These are phyloP conservation scores for Lonchura striata DNA, from an alignment of 2,113 vertebrate species.

Conservation along the genomic window DNA sequence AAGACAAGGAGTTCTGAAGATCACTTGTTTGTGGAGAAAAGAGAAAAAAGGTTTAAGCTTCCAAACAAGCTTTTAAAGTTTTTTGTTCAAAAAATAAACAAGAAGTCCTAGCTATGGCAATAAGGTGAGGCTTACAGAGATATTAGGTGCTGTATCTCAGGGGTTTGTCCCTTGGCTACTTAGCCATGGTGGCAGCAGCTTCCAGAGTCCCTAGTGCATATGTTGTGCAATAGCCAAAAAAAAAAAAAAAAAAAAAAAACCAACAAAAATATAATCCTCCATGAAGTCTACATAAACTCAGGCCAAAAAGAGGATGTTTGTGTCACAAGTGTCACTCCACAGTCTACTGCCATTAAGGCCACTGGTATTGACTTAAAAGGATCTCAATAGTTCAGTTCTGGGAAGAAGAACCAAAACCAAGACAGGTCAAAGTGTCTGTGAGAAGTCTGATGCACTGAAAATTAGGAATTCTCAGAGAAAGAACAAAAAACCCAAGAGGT, in stretches of 20 bases:
- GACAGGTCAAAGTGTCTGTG: slow-evolving; percentile 71
- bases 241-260: slow-evolving; percentile 55
- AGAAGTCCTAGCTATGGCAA: slow-evolving; percentile 78
- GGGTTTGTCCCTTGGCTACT: slow-evolving; percentile 76
- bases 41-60: slow-evolving; percentile 77
- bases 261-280: slow-evolving; percentile 73
- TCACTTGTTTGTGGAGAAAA: slow-evolving; percentile 76
- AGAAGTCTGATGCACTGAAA: slow-evolving; percentile 69
- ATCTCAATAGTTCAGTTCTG: slow-evolving; percentile 74
- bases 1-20: slow-evolving; percentile 67
- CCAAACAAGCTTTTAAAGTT: slow-evolving; percentile 76
- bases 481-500: slow-evolving; percentile 77
- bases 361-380: slow-evolving; percentile 76
- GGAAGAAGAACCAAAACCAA: slow-evolving; percentile 71
- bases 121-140: slow-evolving; percentile 78
- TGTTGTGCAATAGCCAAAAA: slow-evolving; percentile 78
- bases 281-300: slow-evolving; percentile 76
- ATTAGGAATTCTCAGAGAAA: slow-evolving; percentile 77
- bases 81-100: slow-evolving; percentile 74
- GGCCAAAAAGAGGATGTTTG: slow-evolving; percentile 68
- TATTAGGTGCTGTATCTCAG: slow-evolving; percentile 75
- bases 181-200: slow-evolving; percentile 77
- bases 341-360: slow-evolving; percentile 81
- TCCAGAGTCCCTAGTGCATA: slow-evolving; percentile 83
- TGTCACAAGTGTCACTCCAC: slow-evolving; percentile 76